phyloP scores from a whole-genome alignment of 2,113 vertebrate species.

The Corythornis vintsioides region DNA sequence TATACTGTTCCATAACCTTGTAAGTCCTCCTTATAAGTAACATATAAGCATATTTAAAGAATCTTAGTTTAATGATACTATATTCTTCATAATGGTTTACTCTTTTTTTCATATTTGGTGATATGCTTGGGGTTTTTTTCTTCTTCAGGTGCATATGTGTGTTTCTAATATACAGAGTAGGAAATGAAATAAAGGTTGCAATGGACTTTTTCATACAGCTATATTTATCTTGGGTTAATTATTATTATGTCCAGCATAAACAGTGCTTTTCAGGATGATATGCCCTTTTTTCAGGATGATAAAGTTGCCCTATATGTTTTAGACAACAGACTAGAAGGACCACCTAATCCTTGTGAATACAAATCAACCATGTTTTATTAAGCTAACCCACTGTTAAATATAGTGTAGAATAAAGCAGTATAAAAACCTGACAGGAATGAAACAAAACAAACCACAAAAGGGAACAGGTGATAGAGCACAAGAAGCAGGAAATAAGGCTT shows the following conservation, averaged over 20 bases:
- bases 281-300: neutral
- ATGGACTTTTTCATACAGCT: neutral
- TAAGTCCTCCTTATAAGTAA: neutral
- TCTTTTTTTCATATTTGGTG: neutral
- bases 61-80: neutral
- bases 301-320: neutral
- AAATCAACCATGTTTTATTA: neutral
- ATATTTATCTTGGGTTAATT: neutral
- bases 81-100: neutral
- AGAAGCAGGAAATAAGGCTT: neutral
- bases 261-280: neutral
- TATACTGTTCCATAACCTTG: neutral
- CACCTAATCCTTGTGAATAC: neutral
- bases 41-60: neutral
- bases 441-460: neutral
- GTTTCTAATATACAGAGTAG: neutral
- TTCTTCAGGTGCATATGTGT: neutral
- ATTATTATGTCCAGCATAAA: neutral
- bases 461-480: neutral
- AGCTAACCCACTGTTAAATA: neutral
- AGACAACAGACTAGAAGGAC: neutral
- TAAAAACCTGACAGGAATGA: neutral
- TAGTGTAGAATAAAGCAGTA: neutral
- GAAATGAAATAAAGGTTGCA: neutral
- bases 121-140: neutral